Conservation (phyloP, 2,888 invertebrate genomes). For the Drosophila eohydei region DNA sequence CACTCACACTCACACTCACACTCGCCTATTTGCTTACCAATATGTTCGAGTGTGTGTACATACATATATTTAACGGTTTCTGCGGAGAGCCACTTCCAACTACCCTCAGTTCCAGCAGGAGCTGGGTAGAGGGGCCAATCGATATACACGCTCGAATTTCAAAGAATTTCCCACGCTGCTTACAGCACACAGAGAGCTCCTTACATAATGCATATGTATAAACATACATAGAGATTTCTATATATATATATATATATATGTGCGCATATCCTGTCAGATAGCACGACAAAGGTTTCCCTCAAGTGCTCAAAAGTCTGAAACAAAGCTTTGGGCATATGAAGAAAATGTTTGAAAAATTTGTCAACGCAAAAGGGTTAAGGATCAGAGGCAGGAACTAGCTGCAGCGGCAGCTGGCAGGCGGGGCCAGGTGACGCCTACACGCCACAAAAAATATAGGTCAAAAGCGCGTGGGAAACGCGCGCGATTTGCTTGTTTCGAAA, state of each 20-base stretch:
- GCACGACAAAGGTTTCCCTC: conserved; percentile 61
- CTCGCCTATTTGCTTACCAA: conserved; percentile 43
- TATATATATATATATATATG: not conserved
- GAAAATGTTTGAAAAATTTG: conserved; percentile 37
- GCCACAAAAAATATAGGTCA: conserved; percentile 52
- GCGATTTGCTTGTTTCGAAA: conserved; percentile 14
- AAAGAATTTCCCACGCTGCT: conserved; percentile 81
- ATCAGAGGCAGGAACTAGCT: conserved; percentile 44
- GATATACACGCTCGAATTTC: conserved; percentile 76
- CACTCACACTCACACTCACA: conserved; percentile 3
- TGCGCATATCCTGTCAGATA: conserved; percentile 20
- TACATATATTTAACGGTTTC: conserved; percentile 44
- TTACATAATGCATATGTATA: conserved; percentile 48
- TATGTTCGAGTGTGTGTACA: conserved; percentile 28
- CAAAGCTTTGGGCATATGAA: conserved; percentile 9
- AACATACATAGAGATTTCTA: not conserved
- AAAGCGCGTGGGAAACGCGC: conserved; percentile 62
- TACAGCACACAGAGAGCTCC: conserved; percentile 47
- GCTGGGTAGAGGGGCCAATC: conserved; percentile 21
- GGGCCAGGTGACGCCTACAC: conserved; percentile 35
- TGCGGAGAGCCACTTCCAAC: conserved; percentile 51
- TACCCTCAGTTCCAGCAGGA: conserved; percentile 17
- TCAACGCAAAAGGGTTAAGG: conserved; percentile 67
- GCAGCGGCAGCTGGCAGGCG: conserved; percentile 41
- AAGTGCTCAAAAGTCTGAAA: conserved; percentile 17